A percentile compares a stretch with the other conserved stretches of the same genome.
These are phyloP conservation scores for Triplophysa yarkandensis DNA, from an alignment of 2,797 vertebrate genomes.

Conservation along the genomic window DNA sequence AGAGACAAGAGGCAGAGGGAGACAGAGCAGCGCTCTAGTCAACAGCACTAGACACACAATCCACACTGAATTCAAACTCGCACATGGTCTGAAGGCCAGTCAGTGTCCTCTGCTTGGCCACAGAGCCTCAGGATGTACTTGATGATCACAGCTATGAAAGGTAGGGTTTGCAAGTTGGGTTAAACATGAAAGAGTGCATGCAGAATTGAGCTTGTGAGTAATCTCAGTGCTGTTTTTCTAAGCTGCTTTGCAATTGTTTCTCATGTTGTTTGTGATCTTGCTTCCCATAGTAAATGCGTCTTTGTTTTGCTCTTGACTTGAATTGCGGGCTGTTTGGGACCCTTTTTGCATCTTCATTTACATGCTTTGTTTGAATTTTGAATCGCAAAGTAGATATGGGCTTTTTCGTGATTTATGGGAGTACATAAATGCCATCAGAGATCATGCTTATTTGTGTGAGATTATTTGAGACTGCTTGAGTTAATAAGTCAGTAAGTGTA, in stretches of 20 bases:
- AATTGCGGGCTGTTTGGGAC: not conserved
- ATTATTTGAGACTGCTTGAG: conserved; percentile 9
- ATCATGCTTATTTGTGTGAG: conserved; percentile 7
- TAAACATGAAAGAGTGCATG: not conserved
- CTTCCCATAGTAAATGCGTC: not conserved
- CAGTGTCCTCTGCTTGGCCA: conserved; percentile 52
- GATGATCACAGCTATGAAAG: conserved; percentile 91
- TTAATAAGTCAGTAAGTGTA: conserved; percentile 28
- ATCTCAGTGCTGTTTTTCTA: not conserved
- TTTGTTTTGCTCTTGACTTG: conserved; percentile 18
- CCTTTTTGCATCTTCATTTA: conserved; percentile 42
- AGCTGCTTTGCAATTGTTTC: not conserved
- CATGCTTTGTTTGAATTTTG: conserved; percentile 24
- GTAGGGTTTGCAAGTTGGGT: conserved; percentile 64
- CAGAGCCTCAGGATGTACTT: conserved; percentile 83
- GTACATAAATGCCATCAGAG: not conserved
- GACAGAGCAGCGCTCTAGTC: conserved; percentile 59
- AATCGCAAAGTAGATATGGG: conserved; percentile 29
- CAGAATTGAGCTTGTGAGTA: not conserved
- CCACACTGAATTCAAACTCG: conserved; percentile 1
- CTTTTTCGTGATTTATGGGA: conserved; percentile 11
- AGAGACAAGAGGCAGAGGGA: conserved; percentile 71
- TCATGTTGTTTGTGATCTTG: conserved; percentile 5
- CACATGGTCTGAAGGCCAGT: conserved; percentile 28
- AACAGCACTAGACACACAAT: conserved; percentile 10